These are phyloP conservation scores for Cheirogaleus medius DNA, from an alignment of 2,113 vertebrate species.

Conservation along the genomic window DNA sequence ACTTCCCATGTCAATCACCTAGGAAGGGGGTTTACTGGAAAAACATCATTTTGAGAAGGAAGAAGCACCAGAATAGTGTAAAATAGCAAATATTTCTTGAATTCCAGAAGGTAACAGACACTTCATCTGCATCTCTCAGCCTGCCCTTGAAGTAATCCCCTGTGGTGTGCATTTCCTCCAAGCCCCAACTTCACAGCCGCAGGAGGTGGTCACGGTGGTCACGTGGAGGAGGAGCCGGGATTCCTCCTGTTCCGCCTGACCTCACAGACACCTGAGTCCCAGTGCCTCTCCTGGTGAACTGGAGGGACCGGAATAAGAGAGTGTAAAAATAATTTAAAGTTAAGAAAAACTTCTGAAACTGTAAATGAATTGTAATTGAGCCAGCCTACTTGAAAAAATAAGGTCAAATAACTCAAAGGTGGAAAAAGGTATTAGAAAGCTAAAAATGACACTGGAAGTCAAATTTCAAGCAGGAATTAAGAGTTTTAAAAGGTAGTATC, in stretches of 20 bases:
- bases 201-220: not conserved
- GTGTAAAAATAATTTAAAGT: not conserved
- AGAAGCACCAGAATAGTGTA: not conserved
- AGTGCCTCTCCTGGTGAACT: not conserved
- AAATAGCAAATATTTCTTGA: not conserved
- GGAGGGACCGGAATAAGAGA: not conserved
- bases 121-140: not conserved
- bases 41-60: not conserved
- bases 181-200: not conserved
- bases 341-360: not conserved
- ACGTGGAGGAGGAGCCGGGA: not conserved
- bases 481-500: not conserved
- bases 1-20: not conserved
- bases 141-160: not conserved
- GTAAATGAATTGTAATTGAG: not conserved
- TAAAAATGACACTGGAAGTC: not conserved
- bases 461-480: not conserved
- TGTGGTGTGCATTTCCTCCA: no score
- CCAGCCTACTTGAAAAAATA: not conserved
- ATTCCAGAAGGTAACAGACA: not conserved
- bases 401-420: not conserved
- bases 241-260: not conserved
- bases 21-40: not conserved
- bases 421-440: not conserved
- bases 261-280: not conserved